Evolutionary conservation across 2,888 invertebrate genomes (phyloP).

Genomic region (Cheilosia urbana): DNA sequence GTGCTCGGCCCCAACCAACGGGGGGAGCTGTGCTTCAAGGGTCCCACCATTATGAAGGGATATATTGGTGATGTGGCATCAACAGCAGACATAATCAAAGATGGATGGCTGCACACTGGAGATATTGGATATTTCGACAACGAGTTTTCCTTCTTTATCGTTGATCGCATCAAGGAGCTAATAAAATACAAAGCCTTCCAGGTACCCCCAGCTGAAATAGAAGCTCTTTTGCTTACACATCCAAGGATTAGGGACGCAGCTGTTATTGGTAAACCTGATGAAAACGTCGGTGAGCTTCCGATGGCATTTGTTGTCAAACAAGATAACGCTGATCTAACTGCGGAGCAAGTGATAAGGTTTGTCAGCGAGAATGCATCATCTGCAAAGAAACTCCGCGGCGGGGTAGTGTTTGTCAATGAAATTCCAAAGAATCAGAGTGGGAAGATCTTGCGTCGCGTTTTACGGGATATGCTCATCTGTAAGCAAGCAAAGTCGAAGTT

Average conservation of each 20-base stretch:
- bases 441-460: slow-evolving; percentile 88
- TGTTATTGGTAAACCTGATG: slow-evolving; percentile 91
- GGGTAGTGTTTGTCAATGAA: slow-evolving; percentile 88
- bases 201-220: slow-evolving; percentile 95
- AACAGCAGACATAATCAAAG: slow-evolving; percentile 86
- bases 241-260: slow-evolving; percentile 90
- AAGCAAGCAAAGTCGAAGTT: slow-evolving; percentile 81
- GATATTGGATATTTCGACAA: slow-evolving; percentile 93
- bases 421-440: slow-evolving; percentile 92
- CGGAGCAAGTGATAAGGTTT: slow-evolving; percentile 85
- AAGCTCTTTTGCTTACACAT: slow-evolving; percentile 90
- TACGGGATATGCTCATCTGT: slow-evolving; percentile 81
- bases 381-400: slow-evolving; percentile 90
- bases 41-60: slow-evolving; percentile 92
- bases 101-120: slow-evolving; percentile 92
- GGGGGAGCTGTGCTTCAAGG: slow-evolving; percentile 94
- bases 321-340: slow-evolving; percentile 84
- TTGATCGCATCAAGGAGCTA: slow-evolving; percentile 94
- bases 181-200: slow-evolving; percentile 95
- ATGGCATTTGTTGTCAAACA: slow-evolving; percentile 90
- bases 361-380: slow-evolving; percentile 86
- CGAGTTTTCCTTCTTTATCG: slow-evolving; percentile 91
- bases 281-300: slow-evolving; percentile 90
- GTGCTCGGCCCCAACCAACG: slow-evolving; percentile 87
- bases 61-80: slow-evolving; percentile 91